Evolutionary conservation across 1,140 invertebrate species (phyloP), one percentile per base, ranked within the genome.

Genomic region (Dendrolimus kikuchii): DNA sequence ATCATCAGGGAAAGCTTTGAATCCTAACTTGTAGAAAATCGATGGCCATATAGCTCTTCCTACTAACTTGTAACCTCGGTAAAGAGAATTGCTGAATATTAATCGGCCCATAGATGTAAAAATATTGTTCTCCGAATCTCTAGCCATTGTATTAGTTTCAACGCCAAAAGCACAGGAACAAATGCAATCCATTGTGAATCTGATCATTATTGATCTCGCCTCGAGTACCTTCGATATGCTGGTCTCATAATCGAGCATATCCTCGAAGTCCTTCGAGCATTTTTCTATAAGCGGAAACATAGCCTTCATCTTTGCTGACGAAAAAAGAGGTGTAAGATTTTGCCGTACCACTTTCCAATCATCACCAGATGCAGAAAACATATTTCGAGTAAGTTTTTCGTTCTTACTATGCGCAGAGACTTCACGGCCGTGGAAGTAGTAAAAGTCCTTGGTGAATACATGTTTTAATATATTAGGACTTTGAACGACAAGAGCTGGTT

Each of bases 321-420:
- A 88, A 65, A 92, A 92, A 4, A 89, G 87, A 4, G 90, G 90
- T 6, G 88, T 89, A 38, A 91, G 68, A 49, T 91, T 90, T 10
- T 76, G 66, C 45, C 91, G 66, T 4, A 90, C 64, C 10, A 86
- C 61, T 64, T 88, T 89, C 91, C 91, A 92, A 10, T 76, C 63
- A 9, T 85, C 71, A 2, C 81, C 83, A 0, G 56, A 51, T 5
- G 70, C 39, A 37, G 65, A 62, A 9, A 87, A 57, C 3, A 61
- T 5, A 10, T 54, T 57, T 9, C 43, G 41, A 7, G 59, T 61
- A 6, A 50, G 42, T 5, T 53, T 7, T 42, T 61, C 59, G n/a
- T 40, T 46, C 5, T 9, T 4, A 6, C 23, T 23, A 48, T 61
- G 47, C 3, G 53, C 40, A 6, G 51, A 43, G 2, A 40, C 4